Conservation (phyloP, 2,888 invertebrate genomes). For the Acanthosepion pharaonis region DNA sequence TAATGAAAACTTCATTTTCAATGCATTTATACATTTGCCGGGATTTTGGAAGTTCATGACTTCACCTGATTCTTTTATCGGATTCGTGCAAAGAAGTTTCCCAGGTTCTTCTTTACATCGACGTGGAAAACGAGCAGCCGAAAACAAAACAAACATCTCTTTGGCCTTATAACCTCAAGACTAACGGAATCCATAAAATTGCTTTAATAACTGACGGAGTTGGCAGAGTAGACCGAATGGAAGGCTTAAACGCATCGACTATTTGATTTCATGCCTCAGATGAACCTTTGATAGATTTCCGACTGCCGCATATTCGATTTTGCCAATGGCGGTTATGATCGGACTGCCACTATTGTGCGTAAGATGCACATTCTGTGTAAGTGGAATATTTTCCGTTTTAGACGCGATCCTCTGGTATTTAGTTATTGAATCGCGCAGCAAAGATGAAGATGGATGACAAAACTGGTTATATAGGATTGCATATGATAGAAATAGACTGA, state of each 20-base stretch:
- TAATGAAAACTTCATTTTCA: too few species aligned
- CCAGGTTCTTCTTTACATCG: neutral
- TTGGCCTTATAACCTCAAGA: neutral
- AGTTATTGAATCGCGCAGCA: neutral
- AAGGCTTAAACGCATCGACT: neutral
- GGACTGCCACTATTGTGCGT: neutral
- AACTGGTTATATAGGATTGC: too few species aligned
- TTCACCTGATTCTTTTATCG: too few species aligned
- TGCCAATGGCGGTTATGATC: neutral
- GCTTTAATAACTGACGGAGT: neutral
- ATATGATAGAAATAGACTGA: too few species aligned
- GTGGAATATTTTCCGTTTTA: conserved; percentile 16
- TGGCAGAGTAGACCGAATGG: neutral
- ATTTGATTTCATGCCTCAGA: conserved; percentile 33
- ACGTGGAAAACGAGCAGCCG: neutral
- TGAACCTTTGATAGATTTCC: conserved; percentile 33
- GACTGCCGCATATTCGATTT: neutral
- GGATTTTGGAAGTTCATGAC: too few species aligned
- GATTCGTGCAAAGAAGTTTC: too few species aligned
- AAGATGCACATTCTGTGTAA: neutral
- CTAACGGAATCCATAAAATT: neutral
- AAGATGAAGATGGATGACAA: neutral
- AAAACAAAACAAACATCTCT: neutral
- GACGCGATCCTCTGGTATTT: neutral
- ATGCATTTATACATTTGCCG: too few species aligned